Conservation (phyloP, 1,140 invertebrate genomes). For the Drosophila tani region DNA sequence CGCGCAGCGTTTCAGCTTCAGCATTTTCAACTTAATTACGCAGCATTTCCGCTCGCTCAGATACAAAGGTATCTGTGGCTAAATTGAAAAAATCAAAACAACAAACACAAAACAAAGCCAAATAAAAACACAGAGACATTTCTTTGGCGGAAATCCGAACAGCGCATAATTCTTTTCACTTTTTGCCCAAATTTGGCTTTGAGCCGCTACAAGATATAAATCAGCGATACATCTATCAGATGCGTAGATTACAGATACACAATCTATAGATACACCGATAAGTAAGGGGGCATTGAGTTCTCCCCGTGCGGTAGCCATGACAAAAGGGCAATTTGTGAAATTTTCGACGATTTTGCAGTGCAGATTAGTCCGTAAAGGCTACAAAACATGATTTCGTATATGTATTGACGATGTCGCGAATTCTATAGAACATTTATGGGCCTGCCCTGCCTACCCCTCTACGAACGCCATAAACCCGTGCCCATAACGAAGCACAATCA, state of each 20-base stretch:
- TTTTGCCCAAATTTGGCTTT: conserved; percentile 73
- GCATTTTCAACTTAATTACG: conserved; percentile 66
- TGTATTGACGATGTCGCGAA: conserved; percentile 41
- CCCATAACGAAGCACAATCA: conserved; percentile 54
- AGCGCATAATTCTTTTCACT: conserved; percentile 77
- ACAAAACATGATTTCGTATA: conserved; percentile 34
- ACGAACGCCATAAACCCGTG: conserved; percentile 16
- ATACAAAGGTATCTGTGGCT: conserved; percentile 35
- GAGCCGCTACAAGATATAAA: conserved; percentile 39
- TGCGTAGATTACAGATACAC: conserved; percentile 17
- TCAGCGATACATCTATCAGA: conserved; percentile 23
- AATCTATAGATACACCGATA: conserved; percentile 18
- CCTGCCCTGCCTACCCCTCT: conserved; percentile 26
- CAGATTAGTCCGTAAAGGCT: conserved; percentile 56
- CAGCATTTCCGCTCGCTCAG: conserved; percentile 57
- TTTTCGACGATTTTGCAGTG: conserved; percentile 65
- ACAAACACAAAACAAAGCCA: conserved; percentile 23
- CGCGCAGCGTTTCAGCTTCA: conserved; percentile 29
- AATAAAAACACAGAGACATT: conserved; percentile 45
- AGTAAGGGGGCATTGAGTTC: conserved; percentile 7
- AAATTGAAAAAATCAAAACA: conserved; percentile 49
- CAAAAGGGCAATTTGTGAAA: conserved; percentile 77
- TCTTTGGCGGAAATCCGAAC: conserved; percentile 74
- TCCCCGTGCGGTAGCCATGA: conserved; percentile 44
- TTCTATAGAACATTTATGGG: conserved; percentile 65